Conservation (phyloP, 1,140 invertebrate genomes). For the Lordiphosa stackelbergi region DNA sequence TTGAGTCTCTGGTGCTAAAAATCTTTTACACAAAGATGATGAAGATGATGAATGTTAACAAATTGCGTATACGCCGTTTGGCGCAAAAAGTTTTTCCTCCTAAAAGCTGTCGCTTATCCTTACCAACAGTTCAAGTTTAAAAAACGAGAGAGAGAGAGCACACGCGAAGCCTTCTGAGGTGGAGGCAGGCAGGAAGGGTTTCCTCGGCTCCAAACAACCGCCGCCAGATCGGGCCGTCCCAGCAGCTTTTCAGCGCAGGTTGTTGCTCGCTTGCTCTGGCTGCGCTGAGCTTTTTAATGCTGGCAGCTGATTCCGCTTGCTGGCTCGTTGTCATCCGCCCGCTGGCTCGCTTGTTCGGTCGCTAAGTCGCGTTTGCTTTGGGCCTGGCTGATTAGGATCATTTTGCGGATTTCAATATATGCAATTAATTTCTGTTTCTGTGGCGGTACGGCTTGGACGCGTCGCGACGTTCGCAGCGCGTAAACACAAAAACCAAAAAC, state of each 20-base stretch:
- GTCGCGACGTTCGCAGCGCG: conserved; percentile 44
- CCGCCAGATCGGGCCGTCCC: no score
- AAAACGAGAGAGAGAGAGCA: no score
- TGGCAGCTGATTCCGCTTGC: conserved; percentile 12
- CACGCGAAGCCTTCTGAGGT: no score
- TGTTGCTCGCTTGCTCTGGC: conserved; percentile 13
- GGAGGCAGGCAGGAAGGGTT: no score
- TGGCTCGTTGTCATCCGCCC: no score
- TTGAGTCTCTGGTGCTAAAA: no score
- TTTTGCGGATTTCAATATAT: conserved; percentile 72
- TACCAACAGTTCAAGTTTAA: no score
- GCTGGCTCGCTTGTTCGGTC: conserved; percentile 34
- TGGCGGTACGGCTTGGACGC: conserved; percentile 62
- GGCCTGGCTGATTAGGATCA: conserved; percentile 68
- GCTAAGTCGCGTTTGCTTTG: conserved; percentile 26
- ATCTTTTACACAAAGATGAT: no score
- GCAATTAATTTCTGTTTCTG: conserved; percentile 72
- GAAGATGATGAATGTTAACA: no score
- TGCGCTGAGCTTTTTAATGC: not conserved
- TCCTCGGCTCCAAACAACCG: no score
- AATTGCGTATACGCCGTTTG: conserved; percentile 4
- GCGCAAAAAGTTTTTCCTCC: no score
- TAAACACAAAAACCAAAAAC: conserved; percentile 1
- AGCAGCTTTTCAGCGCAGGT: conserved; percentile 23
- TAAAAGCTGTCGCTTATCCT: no score